Base-by-base conservation (phyloP, 2,113 vertebrate species). In the Cephalophus harveyi region DNA sequence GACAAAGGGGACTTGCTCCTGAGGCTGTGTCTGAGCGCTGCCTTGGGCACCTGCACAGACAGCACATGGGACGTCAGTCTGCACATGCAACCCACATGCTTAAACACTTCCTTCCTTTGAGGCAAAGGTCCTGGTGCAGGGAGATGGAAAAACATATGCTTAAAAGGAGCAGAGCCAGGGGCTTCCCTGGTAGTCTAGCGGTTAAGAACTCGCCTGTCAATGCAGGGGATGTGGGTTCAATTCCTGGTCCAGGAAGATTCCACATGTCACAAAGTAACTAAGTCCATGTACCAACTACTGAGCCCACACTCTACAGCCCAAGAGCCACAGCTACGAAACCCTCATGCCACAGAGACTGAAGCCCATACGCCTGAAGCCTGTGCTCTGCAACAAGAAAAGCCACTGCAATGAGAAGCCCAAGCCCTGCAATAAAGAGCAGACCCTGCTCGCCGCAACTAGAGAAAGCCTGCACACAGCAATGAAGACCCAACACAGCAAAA, bases 131-230 rank as follows among this genome's bases (percentile, higher is more conserved):
- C 28, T 33, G 76, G 5, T 33, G 1, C 16, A 79, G 15, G 28
- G 16, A 50, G 46, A 6, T 0, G 0, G 46, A 30, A 30, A 50
- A 50, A 28, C 8, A 17, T 43, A 50, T 0, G 5, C 76, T 50
- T 50, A 3, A 19, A 30, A 79, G 46, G 76, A 79, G 28, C 27
- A 50, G 27, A 30, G 15, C 67, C 67, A 36, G 67, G 19, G 67
- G n/a, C 67, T 36, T 71, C 19, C 67, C 67, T 71, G 67, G 19
- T 1, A 36, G 19, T 23, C 67, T 23, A 23, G n/a, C 1, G 0
- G 19, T 40, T 23, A 40, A 40, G 19, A 74, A 74, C 36, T 40
- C 10, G 1, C 67, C 67, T 74, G 67, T 74, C 67, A 74, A 0
- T 71, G 67, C n/a, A 71, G n/a, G n/a, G 67, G 10, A 21, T 23